Evolutionary conservation across 2,113 vertebrate species (phyloP).

Genomic region (Colaptes auratus): DNA sequence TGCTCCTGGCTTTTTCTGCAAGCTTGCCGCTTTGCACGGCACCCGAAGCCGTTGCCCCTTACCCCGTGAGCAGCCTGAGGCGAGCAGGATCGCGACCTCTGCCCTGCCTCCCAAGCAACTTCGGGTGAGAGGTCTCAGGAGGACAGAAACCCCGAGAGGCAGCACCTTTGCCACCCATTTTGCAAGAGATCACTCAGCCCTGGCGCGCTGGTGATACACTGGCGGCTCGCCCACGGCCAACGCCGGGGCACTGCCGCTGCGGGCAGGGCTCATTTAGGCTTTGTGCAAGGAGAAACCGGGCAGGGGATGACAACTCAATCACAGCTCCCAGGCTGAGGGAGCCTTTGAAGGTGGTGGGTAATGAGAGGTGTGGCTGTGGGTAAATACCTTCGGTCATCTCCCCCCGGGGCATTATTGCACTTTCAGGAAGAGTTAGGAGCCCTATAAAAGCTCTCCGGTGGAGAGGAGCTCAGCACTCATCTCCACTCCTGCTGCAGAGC

Average conservation of each 20-base stretch:
- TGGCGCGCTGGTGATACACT: slow-evolving; percentile 8
- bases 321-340: background rate
- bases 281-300: slow-evolving; percentile 56
- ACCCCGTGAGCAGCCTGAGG: background rate
- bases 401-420: slow-evolving; percentile 32
- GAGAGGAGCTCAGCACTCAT: slow-evolving; percentile 30
- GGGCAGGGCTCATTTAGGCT: slow-evolving; percentile 50
- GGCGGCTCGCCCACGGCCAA: slow-evolving; percentile 24
- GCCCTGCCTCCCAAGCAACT: background rate
- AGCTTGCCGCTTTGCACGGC: too few relatives aligned
- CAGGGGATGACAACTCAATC: slow-evolving; percentile 39
- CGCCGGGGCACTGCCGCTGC: background rate
- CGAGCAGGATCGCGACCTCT: accelerated
- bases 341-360: slow-evolving; percentile 41
- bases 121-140: background rate
- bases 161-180: slow-evolving; percentile 1
- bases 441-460: slow-evolving; percentile 46
- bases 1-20: too few relatives aligned
- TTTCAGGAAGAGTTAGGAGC: slow-evolving; percentile 56
- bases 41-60: too few relatives aligned
- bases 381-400: slow-evolving; percentile 51
- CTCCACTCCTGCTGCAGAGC: background rate
- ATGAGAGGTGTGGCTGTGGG: slow-evolving; percentile 56
- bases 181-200: slow-evolving; percentile 32
- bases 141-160: background rate